These are phyloP conservation scores for Xenopus tropicalis DNA, from an alignment of 2,113 vertebrate species.

Conservation along the genomic window UCB_Xtro_10.0 CM004449.2:67834001-67834500, in stretches of 20 bases:
- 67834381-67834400: no score
- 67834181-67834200: no score
- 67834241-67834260: background rate
- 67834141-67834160: constrained; percentile 1
- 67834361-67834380: no score
- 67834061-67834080: background rate
- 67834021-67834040: no score
- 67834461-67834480: no score
- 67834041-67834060: background rate
- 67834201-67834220: background rate
- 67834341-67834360: background rate
- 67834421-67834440: no score
- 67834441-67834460: no score
- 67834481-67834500: no score
- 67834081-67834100: background rate
- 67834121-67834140: background rate
- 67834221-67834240: background rate
- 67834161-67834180: background rate
- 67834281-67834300: background rate
- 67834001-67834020: background rate
- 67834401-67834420: no score
- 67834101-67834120: background rate
- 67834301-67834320: background rate
- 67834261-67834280: background rate
- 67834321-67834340: background rate